Conservation (phyloP, 1,140 invertebrate species). For the Homarus americanus region DNA sequence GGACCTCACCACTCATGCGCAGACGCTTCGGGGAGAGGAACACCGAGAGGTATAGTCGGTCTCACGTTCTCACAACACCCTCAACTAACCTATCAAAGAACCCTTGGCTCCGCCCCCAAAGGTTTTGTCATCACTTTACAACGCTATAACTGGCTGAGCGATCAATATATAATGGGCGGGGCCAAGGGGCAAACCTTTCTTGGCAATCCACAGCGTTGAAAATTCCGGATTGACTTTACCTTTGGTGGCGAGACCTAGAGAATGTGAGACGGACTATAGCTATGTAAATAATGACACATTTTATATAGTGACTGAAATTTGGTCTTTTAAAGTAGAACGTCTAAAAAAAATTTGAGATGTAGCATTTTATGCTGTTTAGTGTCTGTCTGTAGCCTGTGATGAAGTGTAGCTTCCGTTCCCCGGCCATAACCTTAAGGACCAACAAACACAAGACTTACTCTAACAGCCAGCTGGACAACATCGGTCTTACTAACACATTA, state of each 20-base stretch:
- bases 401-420: conserved; percentile 42
- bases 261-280: conserved; percentile 68
- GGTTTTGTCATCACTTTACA: background rate
- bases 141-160: background rate
- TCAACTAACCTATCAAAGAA: background rate
- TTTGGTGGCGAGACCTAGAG: conserved; percentile 15
- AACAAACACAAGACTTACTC: background rate
- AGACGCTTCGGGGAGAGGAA: conserved; percentile 76
- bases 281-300: background rate
- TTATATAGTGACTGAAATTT: no score
- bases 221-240: background rate
- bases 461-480: background rate
- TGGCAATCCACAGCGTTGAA: background rate
- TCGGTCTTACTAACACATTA: background rate
- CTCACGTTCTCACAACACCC: conserved; percentile 50
- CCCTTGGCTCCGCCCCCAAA: background rate
- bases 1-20: conserved; percentile 73
- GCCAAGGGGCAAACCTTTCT: background rate
- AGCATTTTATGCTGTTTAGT: conserved; percentile 17
- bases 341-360: background rate
- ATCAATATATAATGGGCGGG: background rate
- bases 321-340: conserved; percentile 4
- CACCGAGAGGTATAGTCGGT: conserved; percentile 79
- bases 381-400: conserved; percentile 12
- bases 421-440: conserved; percentile 1